Conservation (phyloP, 2,888 invertebrate species). For the Aphidius colemani region DNA sequence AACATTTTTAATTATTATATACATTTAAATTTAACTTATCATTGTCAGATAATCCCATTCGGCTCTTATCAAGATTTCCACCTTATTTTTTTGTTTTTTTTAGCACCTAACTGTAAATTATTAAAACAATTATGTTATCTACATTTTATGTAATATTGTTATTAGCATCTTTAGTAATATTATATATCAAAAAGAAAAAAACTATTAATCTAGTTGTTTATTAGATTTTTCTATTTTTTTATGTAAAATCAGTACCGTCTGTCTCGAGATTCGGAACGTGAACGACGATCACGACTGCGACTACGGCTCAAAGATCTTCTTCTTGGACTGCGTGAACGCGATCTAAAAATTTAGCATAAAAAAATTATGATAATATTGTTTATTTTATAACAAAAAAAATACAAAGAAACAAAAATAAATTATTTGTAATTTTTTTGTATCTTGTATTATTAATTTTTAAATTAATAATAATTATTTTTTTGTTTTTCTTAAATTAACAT, state of each 20-base stretch:
- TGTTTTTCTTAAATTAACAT: too few relatives aligned
- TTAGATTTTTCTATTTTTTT: neutral
- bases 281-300: constrained; percentile 58
- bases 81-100: constrained; percentile 26
- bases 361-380: constrained; percentile 6
- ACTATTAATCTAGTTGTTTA: neutral
- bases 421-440: constrained; percentile 17
- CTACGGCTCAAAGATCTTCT: constrained; percentile 56
- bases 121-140: constrained; percentile 3
- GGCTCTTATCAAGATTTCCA: constrained; percentile 44
- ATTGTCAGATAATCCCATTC: constrained; percentile 39
- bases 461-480: too few relatives aligned
- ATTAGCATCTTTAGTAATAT: neutral
- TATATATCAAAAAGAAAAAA: too few relatives aligned
- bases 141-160: neutral
- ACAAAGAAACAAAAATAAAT: constrained; percentile 3
- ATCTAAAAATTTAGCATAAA: constrained; percentile 49
- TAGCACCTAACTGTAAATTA: constrained; percentile 26
- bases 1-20: constrained; percentile 40
- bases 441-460: too few relatives aligned
- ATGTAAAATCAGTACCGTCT: constrained; percentile 48
- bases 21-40: constrained; percentile 44
- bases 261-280: constrained; percentile 58
- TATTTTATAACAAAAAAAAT: neutral
- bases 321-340: constrained; percentile 56